Evolutionary conservation across 2,888 invertebrate genomes (phyloP).

Genomic region (Monopis laevigella): DNA sequence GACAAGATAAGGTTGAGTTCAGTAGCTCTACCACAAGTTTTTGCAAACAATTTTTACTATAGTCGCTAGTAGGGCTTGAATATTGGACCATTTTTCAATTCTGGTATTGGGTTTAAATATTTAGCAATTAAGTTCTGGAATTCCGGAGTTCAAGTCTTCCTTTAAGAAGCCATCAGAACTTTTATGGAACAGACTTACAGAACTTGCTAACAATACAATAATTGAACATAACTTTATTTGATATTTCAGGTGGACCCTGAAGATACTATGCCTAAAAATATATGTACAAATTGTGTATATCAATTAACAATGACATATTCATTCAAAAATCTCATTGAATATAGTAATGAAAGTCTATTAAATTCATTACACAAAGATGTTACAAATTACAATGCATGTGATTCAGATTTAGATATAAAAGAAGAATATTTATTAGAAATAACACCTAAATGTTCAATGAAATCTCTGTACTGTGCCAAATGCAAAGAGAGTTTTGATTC

Average conservation of each 20-base stretch:
- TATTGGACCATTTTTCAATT: too few species aligned
- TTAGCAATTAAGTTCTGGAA: too few species aligned
- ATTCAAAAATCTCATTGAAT: conserved; percentile 50
- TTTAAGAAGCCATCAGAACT: too few species aligned
- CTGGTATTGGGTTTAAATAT: too few species aligned
- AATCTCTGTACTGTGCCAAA: conserved; percentile 45
- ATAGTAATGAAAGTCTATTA: conserved; percentile 27
- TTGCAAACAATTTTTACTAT: too few species aligned
- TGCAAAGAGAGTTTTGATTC: conserved; percentile 46
- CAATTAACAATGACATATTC: conserved; percentile 56
- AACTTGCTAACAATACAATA: too few species aligned
- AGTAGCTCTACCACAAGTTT: too few species aligned
- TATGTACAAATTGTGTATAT: conserved; percentile 54
- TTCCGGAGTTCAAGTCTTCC: too few species aligned
- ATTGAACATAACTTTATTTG: background rate
- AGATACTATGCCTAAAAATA: conserved; percentile 37
- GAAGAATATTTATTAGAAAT: conserved; percentile 22
- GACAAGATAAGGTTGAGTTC: too few species aligned
- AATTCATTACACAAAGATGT: conserved; percentile 10
- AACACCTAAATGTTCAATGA: conserved; percentile 20
- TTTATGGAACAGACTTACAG: too few species aligned
- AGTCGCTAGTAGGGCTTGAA: too few species aligned
- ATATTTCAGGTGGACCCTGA: conserved; percentile 31
- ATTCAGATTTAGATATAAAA: conserved; percentile 31
- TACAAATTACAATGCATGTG: conserved; percentile 29